Conservation (phyloP, 2,797 vertebrate species). For the Ibycter americanus region DNA sequence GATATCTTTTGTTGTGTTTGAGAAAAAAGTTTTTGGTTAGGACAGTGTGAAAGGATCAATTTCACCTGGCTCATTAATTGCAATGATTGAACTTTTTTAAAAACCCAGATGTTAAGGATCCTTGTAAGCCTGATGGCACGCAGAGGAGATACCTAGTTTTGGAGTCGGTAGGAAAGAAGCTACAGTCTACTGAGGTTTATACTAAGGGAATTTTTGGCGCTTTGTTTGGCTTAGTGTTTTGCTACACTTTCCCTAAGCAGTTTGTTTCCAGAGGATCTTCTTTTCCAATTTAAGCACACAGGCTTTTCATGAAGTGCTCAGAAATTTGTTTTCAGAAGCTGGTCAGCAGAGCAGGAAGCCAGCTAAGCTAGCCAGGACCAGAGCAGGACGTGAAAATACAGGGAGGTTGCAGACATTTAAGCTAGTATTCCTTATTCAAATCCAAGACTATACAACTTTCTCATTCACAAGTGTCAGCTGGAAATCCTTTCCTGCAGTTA, state of each 20-base stretch:
- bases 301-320: background rate
- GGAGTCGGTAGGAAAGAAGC: background rate
- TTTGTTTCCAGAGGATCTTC: background rate
- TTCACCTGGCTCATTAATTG: background rate
- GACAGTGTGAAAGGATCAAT: background rate
- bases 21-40: background rate
- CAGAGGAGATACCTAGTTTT: background rate
- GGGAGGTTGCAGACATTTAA: background rate
- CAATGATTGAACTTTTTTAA: background rate
- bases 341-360: background rate
- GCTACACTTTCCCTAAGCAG: background rate
- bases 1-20: background rate
- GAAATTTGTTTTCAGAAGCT: background rate
- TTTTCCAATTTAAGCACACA: background rate
- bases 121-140: background rate
- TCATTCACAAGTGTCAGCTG: background rate
- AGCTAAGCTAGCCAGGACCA: background rate
- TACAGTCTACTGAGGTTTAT: background rate
- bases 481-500: background rate
- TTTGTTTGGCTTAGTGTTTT: background rate
- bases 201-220: background rate
- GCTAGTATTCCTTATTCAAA: background rate
- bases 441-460: background rate
- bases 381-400: background rate
- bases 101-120: background rate